Evolutionary conservation across 1,140 invertebrate genomes (phyloP).

Genomic region (Armadillidium nasatum): DNA sequence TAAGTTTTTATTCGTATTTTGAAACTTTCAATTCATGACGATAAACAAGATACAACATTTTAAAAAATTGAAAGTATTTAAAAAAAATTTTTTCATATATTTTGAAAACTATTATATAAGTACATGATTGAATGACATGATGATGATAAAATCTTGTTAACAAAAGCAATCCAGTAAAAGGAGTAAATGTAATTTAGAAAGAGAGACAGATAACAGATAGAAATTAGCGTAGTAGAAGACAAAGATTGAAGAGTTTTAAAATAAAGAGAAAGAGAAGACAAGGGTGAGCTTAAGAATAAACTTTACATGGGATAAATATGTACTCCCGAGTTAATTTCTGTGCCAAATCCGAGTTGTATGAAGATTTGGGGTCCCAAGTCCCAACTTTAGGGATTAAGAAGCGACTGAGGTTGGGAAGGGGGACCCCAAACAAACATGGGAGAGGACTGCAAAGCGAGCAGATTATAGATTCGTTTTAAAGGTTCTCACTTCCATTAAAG

Average conservation of each 20-base stretch:
- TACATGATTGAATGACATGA: background rate
- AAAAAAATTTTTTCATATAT: no score
- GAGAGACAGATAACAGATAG: no score
- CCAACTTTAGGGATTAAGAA: slow-evolving; percentile 18
- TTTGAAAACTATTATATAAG: slow-evolving; percentile 1
- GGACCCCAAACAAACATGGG: slow-evolving; percentile 35
- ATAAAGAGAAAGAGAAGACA: slow-evolving; percentile 28
- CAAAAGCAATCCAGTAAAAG: background rate
- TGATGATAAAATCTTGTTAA: slow-evolving; percentile 13
- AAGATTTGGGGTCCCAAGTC: slow-evolving; percentile 35
- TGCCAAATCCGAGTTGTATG: background rate
- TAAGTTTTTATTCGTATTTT: slow-evolving; percentile 1
- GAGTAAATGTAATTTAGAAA: no score
- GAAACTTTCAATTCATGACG: no score
- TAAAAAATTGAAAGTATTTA: no score
- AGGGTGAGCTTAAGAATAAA: slow-evolving; percentile 37
- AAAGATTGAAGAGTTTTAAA: background rate
- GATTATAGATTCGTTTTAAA: background rate
- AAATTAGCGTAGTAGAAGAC: no score
- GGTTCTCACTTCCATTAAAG: no score
- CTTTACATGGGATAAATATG: slow-evolving; percentile 38
- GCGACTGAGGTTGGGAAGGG: slow-evolving; percentile 22
- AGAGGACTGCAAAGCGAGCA: slow-evolving; percentile 27
- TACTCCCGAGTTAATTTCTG: slow-evolving; percentile 36
- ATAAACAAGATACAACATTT: no score